These are phyloP conservation scores for Acanthornis magna DNA, from an alignment of 2,797 vertebrate species.

Conservation along the genomic window DNA sequence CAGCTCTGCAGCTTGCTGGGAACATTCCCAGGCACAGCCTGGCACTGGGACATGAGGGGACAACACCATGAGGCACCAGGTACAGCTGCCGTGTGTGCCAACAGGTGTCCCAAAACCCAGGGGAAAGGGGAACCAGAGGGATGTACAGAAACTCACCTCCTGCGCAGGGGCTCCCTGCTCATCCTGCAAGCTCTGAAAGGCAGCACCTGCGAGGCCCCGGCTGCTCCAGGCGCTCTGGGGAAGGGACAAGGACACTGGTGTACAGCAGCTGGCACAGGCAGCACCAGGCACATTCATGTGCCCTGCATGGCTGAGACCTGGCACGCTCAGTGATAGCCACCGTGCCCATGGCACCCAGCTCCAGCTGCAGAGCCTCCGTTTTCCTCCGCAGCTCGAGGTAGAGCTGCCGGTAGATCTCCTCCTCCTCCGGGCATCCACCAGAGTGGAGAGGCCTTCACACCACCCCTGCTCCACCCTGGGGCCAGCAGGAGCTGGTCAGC, in stretches of 20 bases:
- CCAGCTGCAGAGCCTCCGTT: slow-evolving; percentile 72
- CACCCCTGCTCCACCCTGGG: accelerated
- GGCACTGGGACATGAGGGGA: slow-evolving; percentile 61
- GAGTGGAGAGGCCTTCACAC: accelerated
- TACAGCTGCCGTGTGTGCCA: accelerated
- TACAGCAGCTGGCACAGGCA: not conserved
- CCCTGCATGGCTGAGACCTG: not conserved
- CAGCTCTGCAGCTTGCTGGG: slow-evolving; percentile 75
- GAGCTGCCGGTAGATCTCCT: slow-evolving; percentile 72
- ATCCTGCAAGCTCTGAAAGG: slow-evolving; percentile 38
- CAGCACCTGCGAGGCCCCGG: not conserved
- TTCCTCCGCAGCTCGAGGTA: slow-evolving; percentile 72
- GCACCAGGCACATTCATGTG: accelerated
- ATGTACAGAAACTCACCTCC: not conserved
- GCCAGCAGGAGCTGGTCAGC: not conserved
- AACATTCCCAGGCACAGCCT: slow-evolving; percentile 63
- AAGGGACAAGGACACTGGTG: not conserved
- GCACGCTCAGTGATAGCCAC: slow-evolving; percentile 39
- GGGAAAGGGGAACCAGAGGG: not conserved
- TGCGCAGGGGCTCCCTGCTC: not conserved
- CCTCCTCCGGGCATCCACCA: slow-evolving; percentile 55
- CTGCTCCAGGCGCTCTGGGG: slow-evolving; percentile 48
- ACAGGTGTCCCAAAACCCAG: not conserved
- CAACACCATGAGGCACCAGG: accelerated
- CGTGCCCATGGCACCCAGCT: slow-evolving; percentile 46